Conservation (phyloP, 2,113 vertebrate species). For the Aix galericulata region DNA sequence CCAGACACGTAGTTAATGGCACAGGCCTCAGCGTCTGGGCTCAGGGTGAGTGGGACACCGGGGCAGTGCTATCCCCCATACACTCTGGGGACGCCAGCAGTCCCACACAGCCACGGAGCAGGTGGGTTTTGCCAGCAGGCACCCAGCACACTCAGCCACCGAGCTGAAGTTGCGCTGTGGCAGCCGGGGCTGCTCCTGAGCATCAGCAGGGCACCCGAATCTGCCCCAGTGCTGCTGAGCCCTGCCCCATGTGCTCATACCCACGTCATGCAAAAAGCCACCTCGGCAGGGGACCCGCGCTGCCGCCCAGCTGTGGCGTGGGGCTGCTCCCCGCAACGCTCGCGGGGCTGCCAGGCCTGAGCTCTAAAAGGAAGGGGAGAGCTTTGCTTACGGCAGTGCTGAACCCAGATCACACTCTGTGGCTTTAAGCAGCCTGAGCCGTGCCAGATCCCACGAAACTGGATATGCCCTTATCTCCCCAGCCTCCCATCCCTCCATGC, state of each 20-base stretch:
- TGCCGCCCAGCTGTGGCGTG: rapidly evolving
- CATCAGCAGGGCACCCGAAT: not conserved
- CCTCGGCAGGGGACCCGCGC: not conserved
- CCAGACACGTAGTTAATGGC: not conserved
- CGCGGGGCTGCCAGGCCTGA: not conserved
- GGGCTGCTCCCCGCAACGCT: not conserved
- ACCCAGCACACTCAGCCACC: not conserved
- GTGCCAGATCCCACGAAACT: not conserved
- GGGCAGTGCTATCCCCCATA: not conserved
- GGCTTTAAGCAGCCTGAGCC: not conserved
- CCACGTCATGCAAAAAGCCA: not conserved
- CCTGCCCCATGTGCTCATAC: not conserved
- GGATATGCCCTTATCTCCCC: not conserved
- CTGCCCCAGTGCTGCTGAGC: not conserved
- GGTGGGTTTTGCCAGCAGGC: not conserved
- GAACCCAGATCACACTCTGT: not conserved
- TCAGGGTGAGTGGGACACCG: not conserved
- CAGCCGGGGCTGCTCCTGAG: rapidly evolving
- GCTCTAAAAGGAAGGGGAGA: not conserved
- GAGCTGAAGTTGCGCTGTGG: not conserved
- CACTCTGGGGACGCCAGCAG: rapidly evolving
- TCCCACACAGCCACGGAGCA: rapidly evolving
- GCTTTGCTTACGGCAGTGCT: not conserved
- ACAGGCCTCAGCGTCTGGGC: too few relatives aligned
- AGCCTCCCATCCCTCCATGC: not conserved